Evolutionary conservation across 2,797 vertebrate species (phyloP), one percentile per base, ranked within the genome.

Genomic region (Catamblyrhynchus diadema): DNA sequence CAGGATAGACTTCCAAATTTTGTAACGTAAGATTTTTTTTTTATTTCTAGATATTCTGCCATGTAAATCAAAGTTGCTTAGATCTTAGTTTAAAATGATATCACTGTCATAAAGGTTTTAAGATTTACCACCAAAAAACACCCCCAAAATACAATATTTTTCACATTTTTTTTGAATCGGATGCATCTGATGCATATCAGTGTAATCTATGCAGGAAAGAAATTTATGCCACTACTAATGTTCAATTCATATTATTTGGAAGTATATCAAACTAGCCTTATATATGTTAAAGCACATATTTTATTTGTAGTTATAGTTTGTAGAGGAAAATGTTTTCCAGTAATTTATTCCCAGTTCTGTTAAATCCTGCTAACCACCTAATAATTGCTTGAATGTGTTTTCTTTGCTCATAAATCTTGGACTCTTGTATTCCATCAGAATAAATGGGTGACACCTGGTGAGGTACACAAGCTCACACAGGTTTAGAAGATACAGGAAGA

Each of bases 361-460:
- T 79, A 24, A 74, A 41, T 56, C 16, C 7, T 39, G 1, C 60
- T 89, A 19, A 7, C 4, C 21, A 33, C 7, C 6, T 59, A 21
- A 12, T 81, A 70, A 60, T 18, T 69, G 4, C 4, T 48, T 33
- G n/a, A 65, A 37, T 54, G 22, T 15, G 30, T 53, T 48, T 59
- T 85, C 25, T 37, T 72, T 80, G 17, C 9, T 35, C 1, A 2
- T 35, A 86, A 45, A 47, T 8, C 5, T 56, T 30, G 25, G 7
- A 32, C 10, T 1, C 2, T 27, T 22, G 5, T 47, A 30, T 74
- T 42, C 10, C 5, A 1, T 42, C 30, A 57, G 45, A 57, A 81
- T 44, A 50, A 4, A 17, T 0, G 0, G 6, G 8, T 70, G 23
- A 15, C 2, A 6, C 14, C 33, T 74, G 4, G 8, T 71, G n/a